Conservation (phyloP, 2,888 invertebrate species). For the Idaea dimidiata region DNA sequence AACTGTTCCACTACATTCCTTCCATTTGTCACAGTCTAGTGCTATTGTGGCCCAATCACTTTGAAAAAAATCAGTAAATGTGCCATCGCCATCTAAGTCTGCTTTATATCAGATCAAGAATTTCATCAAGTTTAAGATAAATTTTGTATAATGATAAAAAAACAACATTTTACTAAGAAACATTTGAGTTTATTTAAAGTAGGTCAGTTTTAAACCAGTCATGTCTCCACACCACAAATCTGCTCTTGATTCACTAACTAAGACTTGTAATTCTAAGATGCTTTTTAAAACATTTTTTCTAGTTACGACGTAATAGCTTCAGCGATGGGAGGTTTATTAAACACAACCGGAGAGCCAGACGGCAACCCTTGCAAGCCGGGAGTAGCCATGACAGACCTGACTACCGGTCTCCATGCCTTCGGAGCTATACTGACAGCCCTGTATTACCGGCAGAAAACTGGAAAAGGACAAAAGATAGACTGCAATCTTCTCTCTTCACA, state of each 20-base stretch:
- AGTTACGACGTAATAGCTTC: conserved; percentile 96
- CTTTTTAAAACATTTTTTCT: conserved; percentile 29
- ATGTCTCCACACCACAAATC: too few relatives aligned
- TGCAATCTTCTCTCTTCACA: conserved; percentile 97
- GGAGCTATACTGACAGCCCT: conserved; percentile 97
- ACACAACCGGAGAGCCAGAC: conserved; percentile 91
- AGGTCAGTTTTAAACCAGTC: too few relatives aligned
- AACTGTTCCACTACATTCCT: too few relatives aligned
- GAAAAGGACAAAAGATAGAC: conserved; percentile 94
- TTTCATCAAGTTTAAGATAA: too few relatives aligned
- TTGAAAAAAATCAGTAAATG: too few relatives aligned
- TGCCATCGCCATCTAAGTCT: too few relatives aligned
- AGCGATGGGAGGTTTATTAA: conserved; percentile 93
- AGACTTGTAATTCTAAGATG: background rate
- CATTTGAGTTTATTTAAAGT: too few relatives aligned
- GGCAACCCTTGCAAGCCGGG: conserved; percentile 95
- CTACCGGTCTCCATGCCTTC: conserved; percentile 96
- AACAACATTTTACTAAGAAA: too few relatives aligned
- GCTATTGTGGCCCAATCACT: too few relatives aligned
- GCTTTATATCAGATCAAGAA: too few relatives aligned
- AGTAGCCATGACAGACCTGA: conserved; percentile 95
- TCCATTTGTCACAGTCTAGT: too few relatives aligned
- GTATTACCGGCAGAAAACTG: conserved; percentile 87
- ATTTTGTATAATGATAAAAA: too few relatives aligned
- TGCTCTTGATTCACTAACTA: background rate